Base-by-base conservation (phyloP, 2,797 vertebrate species). In the Acomys russatus region DNA sequence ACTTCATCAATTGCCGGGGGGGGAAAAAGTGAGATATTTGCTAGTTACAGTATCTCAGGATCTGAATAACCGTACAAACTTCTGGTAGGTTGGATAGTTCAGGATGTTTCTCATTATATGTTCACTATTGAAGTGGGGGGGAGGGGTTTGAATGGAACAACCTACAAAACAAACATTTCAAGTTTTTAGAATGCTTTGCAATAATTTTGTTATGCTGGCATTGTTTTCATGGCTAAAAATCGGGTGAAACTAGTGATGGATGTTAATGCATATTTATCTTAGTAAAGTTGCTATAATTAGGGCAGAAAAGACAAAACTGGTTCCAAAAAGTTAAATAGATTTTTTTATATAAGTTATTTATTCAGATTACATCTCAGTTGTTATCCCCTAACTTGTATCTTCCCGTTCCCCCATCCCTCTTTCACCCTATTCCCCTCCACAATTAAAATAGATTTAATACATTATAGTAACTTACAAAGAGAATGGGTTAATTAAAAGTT, bases 11-110 rank as follows among this genome's bases (percentile, higher is more conserved):
- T 51, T 97, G 33, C 89, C 97, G 85, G 92, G 86, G 95, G 18
- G 97, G 94, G 88, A 96, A 93, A 93, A 96, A 96, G 90, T 94
- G 70, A 97, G 59, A 28, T 94, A 92, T 95, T 83, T 92, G 74
- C 64, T 92, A 96, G 70, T 91, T 91, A 87, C 2, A 96, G 88
- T 86, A 12, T 96, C 85, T 93, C 78, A 95, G 92, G 83, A 93
- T 83, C 74, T 95, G 80, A 97, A 12, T 96, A 90, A 33, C 66
- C 92, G 15, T 80, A 96, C 84, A 79, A 30, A 66, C 77, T 95
- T 97, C 92, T 70, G 83, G 25, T 97, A 61, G 56, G 59, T 95
- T 97, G 61, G 63, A 33, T 94, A 96, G 49, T 93, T 59, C 23
- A 49, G 90, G 82, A 77, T 93, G 78, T 96, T 95, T 44, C 49